Base-by-base conservation (phyloP, 64 coral and sea anemone genomes). In the Pocillopora damicornis region DNA sequence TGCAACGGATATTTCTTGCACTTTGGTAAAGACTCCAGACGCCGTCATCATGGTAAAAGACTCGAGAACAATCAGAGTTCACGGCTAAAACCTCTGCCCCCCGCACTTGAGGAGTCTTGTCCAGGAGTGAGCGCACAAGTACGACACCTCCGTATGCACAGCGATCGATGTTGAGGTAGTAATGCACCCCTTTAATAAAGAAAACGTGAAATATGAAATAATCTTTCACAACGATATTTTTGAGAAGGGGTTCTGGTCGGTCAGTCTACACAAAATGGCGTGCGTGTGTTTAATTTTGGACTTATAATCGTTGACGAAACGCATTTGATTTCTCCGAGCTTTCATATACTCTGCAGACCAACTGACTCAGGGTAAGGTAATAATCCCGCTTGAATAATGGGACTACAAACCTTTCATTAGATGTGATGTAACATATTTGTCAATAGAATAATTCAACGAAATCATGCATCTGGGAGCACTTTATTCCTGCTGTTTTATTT, bases 81-180 rank as follows among this genome's bases (percentile, higher is more conserved):
- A 81, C 68, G 20, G 79, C 78, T 11, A 83, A 74, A 23, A 89
- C 66, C 78, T 89, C 88, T 4, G 88, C 88, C 10, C 88, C 88
- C 1, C 88, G 78, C 15, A 89, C 88, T 80, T 89, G 78, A 13
- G 67, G 56, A 11, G 57, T 76, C 30, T 57, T 34, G 20, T 90
- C 89, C 37, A 75, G 9, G 3, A 63, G 22, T 26, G 89, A 90
- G 15, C 58, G 9, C 15, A 90, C 89, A 37, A 58, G 9, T 79
- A 79, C 25, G 11, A 79, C 56, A 23, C 77, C 77, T 23, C 93
- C 93, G 69, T 92, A 95, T 22, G 93, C 93, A 80, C 93, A 95
- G 76, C 93, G 87, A 35, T 95, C 90, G 0, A 95, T 51, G 68
- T 95, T 95, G 13, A 95, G 87, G 75, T 92, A 92, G 68, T 86